A percentile compares a stretch with the other conserved stretches of the same genome.
phyloP scores from a whole-genome alignment of 2,888 invertebrate species.

The Abscondita cerata region DNA sequence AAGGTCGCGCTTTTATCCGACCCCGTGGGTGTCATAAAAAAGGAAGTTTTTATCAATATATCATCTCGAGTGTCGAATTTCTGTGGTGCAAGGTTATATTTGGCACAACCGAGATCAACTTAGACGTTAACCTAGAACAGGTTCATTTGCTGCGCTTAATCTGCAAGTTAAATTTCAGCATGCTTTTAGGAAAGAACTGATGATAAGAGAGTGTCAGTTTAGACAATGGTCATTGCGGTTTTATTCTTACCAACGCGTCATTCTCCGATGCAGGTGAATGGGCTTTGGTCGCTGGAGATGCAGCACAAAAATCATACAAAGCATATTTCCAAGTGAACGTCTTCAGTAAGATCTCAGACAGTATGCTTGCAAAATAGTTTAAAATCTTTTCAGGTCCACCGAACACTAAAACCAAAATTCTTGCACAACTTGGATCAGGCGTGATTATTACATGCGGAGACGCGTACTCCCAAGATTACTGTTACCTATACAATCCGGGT shows the following conservation, averaged over 20 bases:
- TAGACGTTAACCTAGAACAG: not conserved
- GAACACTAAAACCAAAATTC: too few relatives aligned
- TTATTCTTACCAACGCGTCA: not conserved
- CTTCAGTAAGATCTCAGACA: not conserved
- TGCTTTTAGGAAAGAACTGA: too few relatives aligned
- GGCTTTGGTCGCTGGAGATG: conserved; percentile 10
- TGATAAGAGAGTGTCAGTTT: not conserved
- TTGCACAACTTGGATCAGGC: not conserved
- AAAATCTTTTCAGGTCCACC: too few relatives aligned
- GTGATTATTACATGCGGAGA: not conserved
- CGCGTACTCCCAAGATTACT: conserved; percentile 24
- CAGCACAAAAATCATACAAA: not conserved
- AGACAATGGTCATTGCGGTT: conserved; percentile 5
- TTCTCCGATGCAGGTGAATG: not conserved
- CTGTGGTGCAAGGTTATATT: not conserved
- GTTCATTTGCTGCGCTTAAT: too few relatives aligned
- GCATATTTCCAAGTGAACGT: not conserved
- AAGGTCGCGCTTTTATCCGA: not conserved
- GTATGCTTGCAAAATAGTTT: too few relatives aligned
- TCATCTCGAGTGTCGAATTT: not conserved
- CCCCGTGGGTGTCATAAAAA: not conserved
- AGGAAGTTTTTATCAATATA: not conserved
- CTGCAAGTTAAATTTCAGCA: too few relatives aligned
- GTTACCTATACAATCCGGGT: conserved; percentile 34
- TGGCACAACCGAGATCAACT: not conserved